A percentile compares a stretch with the other conserved stretches of the same genome.
Conservation (phyloP, 2,113 vertebrate genomes). For the Esox niger region DNA sequence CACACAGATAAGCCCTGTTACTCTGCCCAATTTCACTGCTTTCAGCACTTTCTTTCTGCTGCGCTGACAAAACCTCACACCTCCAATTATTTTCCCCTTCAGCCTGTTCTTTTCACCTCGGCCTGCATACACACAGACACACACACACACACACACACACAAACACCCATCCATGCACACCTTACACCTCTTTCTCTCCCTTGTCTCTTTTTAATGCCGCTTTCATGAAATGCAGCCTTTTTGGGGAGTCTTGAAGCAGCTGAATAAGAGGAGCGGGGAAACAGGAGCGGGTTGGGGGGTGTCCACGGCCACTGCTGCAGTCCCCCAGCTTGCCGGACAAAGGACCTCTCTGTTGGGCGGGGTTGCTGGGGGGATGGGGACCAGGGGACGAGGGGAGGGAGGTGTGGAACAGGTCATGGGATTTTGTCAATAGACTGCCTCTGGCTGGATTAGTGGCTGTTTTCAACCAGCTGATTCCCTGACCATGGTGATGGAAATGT, state of each 20-base stretch:
- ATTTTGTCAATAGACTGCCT: constrained; percentile 28
- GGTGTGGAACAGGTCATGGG: constrained; percentile 26
- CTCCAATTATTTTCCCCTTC: constrained; percentile 48
- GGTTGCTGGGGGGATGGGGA: constrained; percentile 18
- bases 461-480: constrained; percentile 32
- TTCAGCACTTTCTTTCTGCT: constrained; percentile 79
- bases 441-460: constrained; percentile 37
- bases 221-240: constrained; percentile 70
- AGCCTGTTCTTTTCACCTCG: constrained; percentile 62
- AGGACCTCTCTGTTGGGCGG: constrained; percentile 57
- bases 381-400: constrained; percentile 22
- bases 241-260: constrained; percentile 36
- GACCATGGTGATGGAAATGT: constrained; percentile 39
- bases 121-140: constrained; percentile 1
- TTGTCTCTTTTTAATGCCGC: constrained; percentile 63
- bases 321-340: constrained; percentile 57
- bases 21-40: constrained; percentile 60
- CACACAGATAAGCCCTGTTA: constrained; percentile 42
- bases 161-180: constrained; percentile 21
- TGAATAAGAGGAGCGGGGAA: constrained; percentile 43
- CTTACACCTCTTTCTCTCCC: constrained; percentile 52
- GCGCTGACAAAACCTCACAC: constrained; percentile 70
- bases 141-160: constrained; percentile 1
- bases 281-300: constrained; percentile 7
- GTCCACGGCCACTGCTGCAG: constrained; percentile 38